Percentiles rank a stretch among this genome's conserved stretches.
phyloP scores from a whole-genome alignment of 2,113 vertebrate species.

The Oplegnathus fasciatus region DNA sequence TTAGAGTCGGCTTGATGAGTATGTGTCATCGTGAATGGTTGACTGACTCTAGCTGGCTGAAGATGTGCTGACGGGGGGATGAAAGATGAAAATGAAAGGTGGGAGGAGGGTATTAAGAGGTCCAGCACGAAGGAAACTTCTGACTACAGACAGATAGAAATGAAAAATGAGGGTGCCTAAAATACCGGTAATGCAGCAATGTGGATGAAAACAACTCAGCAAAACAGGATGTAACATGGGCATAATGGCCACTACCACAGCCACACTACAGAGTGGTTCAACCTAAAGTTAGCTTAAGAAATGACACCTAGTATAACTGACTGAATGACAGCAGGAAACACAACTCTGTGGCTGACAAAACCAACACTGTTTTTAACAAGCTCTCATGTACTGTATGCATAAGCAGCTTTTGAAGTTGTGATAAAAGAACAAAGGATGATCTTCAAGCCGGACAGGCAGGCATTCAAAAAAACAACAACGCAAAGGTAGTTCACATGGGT shows the following conservation, averaged over 20 bases:
- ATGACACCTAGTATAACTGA: background rate
- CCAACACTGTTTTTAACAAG: constrained; percentile 31
- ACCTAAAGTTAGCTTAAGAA: constrained; percentile 14
- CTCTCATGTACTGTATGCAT: background rate
- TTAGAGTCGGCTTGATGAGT: constrained; percentile 38
- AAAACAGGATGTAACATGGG: constrained; percentile 37
- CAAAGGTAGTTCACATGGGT: background rate
- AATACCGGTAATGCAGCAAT: constrained; percentile 25
- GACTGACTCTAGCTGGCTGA: constrained; percentile 35
- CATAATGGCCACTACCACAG: constrained; percentile 9
- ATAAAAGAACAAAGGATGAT: constrained; percentile 16
- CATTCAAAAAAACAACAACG: background rate
- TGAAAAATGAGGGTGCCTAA: background rate
- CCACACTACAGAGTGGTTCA: background rate
- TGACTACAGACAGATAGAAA: background rate
- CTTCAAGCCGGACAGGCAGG: background rate
- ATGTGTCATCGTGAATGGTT: constrained; percentile 34
- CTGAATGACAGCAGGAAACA: constrained; percentile 34
- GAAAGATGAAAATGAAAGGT: too few relatives aligned
- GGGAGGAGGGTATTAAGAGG: constrained; percentile 14
- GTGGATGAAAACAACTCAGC: constrained; percentile 22
- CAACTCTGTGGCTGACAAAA: constrained; percentile 35
- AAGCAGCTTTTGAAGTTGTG: constrained; percentile 3
- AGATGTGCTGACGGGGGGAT: constrained; percentile 33
- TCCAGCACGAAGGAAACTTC: constrained; percentile 28